These are phyloP conservation scores for Pangasius sanitwongsei DNA, from an alignment of 2,797 vertebrate genomes.

Conservation along the genomic window DNA sequence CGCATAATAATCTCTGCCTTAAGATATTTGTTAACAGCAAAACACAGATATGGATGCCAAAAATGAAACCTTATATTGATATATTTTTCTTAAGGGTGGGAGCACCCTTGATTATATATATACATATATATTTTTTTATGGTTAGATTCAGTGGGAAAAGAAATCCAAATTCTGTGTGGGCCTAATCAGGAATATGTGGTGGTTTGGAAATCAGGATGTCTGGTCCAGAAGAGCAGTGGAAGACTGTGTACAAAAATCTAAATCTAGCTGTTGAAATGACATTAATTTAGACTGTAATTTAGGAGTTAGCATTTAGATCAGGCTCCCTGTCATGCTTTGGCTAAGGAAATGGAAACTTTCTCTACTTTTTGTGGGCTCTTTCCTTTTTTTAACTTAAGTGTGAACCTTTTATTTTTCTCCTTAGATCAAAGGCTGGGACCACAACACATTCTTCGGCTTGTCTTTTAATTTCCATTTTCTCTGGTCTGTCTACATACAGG, in stretches of 20 bases:
- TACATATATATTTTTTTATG: background rate
- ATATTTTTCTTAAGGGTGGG: background rate
- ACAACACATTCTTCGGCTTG: slow-evolving; percentile 25
- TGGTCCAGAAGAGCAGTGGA: slow-evolving; percentile 25
- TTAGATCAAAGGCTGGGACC: slow-evolving; percentile 44
- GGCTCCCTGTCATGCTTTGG: background rate
- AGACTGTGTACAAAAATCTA: background rate
- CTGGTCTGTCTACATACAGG: slow-evolving; percentile 12
- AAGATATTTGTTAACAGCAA: background rate
- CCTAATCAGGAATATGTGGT: slow-evolving; percentile 47
- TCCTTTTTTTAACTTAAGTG: slow-evolving; percentile 45
- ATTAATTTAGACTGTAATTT: background rate
- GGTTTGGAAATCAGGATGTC: slow-evolving; percentile 33
- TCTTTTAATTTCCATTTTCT: slow-evolving; percentile 26
- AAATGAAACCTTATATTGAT: background rate
- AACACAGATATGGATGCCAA: background rate
- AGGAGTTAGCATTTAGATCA: background rate
- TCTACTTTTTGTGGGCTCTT: slow-evolving; percentile 11
- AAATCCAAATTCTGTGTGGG: background rate
- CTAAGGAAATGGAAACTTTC: slow-evolving; percentile 40
- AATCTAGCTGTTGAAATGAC: background rate
- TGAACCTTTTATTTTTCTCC: slow-evolving; percentile 44
- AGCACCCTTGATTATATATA: background rate
- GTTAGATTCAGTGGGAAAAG: background rate
- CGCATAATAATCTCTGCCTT: background rate